Evolutionary conservation across 2,888 invertebrate genomes (phyloP).

Genomic region (Melieria crassipennis): DNA sequence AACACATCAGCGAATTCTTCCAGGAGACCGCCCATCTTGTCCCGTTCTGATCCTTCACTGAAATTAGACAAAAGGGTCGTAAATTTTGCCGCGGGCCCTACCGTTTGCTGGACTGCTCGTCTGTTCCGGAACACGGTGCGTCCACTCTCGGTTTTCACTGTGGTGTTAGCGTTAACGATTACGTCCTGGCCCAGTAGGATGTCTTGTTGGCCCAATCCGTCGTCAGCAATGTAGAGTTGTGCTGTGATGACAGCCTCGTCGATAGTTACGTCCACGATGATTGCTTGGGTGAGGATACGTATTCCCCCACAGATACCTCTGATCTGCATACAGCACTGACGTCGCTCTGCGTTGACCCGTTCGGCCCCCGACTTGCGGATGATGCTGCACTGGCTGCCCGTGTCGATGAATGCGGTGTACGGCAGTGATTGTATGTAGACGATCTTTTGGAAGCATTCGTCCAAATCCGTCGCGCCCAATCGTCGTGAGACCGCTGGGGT

Average conservation of each 20-base stretch:
- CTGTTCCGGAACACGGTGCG: not conserved
- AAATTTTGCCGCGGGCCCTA: not conserved
- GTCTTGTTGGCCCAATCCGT: constrained; percentile 27
- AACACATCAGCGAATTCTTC: not conserved
- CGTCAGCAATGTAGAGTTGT: constrained; percentile 30
- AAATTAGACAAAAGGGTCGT: not conserved
- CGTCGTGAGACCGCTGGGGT: not conserved
- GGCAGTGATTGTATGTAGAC: not conserved
- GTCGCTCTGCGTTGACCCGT: not conserved
- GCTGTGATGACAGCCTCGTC: too few relatives aligned
- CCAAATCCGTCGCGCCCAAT: not conserved
- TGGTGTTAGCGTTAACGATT: constrained; percentile 13
- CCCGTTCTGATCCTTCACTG: too few relatives aligned
- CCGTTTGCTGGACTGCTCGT: not conserved
- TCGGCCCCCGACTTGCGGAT: constrained; percentile 26
- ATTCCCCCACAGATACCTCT: too few relatives aligned
- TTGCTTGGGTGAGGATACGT: too few relatives aligned
- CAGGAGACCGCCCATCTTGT: not conserved
- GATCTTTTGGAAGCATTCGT: not conserved
- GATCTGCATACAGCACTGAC: too few relatives aligned
- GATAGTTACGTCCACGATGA: too few relatives aligned
- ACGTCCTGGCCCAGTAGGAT: constrained; percentile 26
- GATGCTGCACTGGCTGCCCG: constrained; percentile 27
- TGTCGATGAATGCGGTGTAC: constrained; percentile 30
- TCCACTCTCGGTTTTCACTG: not conserved